These are phyloP conservation scores for Tipula vernalis DNA, from an alignment of 2,888 invertebrate genomes.

Conservation along the genomic window DNA sequence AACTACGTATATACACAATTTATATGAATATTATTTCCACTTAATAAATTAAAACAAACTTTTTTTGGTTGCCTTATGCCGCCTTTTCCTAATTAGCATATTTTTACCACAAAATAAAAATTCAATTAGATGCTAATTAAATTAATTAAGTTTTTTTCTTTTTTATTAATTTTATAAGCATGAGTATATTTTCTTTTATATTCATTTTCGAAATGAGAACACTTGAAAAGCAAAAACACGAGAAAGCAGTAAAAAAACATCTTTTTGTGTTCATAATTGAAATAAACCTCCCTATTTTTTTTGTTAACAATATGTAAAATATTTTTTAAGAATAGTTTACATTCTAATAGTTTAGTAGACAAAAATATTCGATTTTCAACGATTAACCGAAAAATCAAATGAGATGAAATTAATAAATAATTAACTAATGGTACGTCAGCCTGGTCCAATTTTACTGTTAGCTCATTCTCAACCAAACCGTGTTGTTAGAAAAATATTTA, in stretches of 20 bases:
- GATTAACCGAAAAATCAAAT: no score
- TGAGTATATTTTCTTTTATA: background rate
- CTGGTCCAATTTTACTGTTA: no score
- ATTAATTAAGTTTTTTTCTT: background rate
- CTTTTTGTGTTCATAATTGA: background rate
- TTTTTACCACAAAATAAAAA: constrained; percentile 4
- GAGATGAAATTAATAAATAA: no score
- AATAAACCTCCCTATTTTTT: background rate
- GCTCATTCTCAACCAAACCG: background rate
- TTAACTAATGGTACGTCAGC: no score
- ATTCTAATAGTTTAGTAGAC: no score
- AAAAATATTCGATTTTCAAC: no score
- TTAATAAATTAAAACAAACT: background rate
- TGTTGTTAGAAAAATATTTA: background rate
- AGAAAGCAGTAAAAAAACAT: background rate
- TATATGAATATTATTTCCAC: background rate
- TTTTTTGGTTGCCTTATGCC: background rate
- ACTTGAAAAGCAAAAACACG: background rate
- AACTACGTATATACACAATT: background rate
- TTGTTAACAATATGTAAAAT: no score
- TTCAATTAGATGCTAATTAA: background rate
- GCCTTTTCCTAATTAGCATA: background rate
- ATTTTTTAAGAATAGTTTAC: no score
- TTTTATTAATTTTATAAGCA: background rate
- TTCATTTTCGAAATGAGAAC: background rate